Percentiles rank a stretch among this genome's conserved stretches.
These are phyloP conservation scores for Tamandua tetradactyla DNA, from an alignment of 2,797 vertebrate genomes.

Conservation along the genomic window DNA sequence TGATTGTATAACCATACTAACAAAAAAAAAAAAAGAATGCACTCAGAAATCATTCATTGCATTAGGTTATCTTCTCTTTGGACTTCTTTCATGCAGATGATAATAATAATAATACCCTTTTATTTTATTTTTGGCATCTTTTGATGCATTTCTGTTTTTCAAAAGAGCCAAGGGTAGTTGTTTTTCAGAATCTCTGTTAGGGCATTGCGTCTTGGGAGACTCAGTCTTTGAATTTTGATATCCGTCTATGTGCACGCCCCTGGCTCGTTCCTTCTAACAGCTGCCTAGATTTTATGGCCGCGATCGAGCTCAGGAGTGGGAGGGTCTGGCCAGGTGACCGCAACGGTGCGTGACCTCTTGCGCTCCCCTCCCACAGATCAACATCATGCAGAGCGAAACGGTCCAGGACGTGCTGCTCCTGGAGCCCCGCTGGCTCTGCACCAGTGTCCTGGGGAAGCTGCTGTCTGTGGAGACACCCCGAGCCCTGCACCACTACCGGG, in stretches of 20 bases:
- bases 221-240: background rate
- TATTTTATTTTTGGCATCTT: background rate
- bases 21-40: too few species aligned
- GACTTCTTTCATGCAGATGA: background rate
- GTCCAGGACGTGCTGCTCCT: conserved; percentile 97
- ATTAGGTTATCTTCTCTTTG: background rate
- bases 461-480: conserved; percentile 96
- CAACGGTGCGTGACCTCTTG: background rate
- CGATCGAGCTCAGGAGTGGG: background rate
- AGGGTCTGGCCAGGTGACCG: background rate
- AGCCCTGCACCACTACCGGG: conserved; percentile 98
- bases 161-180: background rate
- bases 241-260: background rate
- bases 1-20: too few species aligned
- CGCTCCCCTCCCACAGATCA: conserved; percentile 90
- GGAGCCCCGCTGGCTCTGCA: conserved; percentile 98
- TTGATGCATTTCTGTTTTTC: background rate
- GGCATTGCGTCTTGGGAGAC: background rate
- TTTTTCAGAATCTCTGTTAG: background rate
- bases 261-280: background rate
- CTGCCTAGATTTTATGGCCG: background rate
- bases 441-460: conserved; percentile 92
- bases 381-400: conserved; percentile 99
- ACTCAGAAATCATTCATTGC: background rate
- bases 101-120: too few species aligned